These are phyloP conservation scores for Ceratoteleas bidentatus DNA, from an alignment of 1,140 invertebrate genomes.

Conservation along the genomic window DNA sequence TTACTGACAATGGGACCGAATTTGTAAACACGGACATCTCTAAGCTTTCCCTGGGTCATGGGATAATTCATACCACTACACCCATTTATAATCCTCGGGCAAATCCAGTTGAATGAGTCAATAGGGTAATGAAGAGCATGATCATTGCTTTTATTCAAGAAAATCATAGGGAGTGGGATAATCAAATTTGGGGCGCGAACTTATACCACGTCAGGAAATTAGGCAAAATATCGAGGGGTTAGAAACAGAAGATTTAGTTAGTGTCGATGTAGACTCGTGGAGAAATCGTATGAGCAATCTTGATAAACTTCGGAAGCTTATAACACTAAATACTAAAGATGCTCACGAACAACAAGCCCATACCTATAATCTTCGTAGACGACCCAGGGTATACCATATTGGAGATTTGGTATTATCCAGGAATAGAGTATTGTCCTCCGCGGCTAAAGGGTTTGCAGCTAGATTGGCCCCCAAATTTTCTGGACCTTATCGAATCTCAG, in stretches of 20 bases:
- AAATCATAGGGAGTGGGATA: constrained; percentile 17
- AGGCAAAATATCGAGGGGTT: neutral
- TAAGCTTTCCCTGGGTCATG: neutral
- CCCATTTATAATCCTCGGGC: constrained; percentile 75
- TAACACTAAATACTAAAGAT: neutral
- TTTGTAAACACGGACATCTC: constrained; percentile 1
- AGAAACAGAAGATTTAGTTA: too few relatives aligned
- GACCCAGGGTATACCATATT: neutral
- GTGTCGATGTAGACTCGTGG: neutral
- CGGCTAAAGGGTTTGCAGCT: neutral
- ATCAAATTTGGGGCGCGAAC: constrained; percentile 67
- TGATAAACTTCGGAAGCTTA: neutral
- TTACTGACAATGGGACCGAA: constrained; percentile 65
- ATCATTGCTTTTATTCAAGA: constrained; percentile 67
- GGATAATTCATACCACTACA: constrained; percentile 6
- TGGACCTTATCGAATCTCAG: too few relatives aligned
- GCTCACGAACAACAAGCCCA: neutral
- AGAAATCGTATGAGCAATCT: neutral
- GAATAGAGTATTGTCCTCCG: constrained; percentile 1
- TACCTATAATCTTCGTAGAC: constrained; percentile 2
- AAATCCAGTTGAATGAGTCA: constrained; percentile 76
- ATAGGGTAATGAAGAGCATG: constrained; percentile 74
- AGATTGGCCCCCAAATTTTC: neutral
- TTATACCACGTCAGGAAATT: neutral
- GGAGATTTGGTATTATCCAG: neutral